Evolutionary conservation across 2,888 invertebrate species (phyloP).

Genomic region (Aporophyla lueneburgensis): DNA sequence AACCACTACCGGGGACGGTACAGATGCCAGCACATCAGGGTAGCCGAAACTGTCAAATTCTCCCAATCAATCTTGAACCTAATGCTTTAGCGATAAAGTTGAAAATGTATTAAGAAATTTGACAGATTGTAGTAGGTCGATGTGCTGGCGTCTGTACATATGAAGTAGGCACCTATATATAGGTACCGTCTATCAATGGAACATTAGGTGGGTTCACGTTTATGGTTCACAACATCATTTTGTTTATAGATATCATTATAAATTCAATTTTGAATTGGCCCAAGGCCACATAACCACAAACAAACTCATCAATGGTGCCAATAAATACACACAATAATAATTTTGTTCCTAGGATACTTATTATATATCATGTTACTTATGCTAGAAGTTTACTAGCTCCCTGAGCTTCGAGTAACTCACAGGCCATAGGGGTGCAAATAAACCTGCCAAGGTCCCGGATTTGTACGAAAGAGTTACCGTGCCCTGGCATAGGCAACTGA

Average conservation of each 20-base stretch:
- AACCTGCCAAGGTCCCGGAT: too few species aligned
- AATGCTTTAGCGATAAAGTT: too few species aligned
- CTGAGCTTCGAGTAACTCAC: background rate
- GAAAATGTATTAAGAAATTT: too few species aligned
- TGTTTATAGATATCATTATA: background rate
- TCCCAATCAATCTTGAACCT: too few species aligned
- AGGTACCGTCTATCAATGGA: constrained; percentile 31
- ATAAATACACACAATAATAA: background rate
- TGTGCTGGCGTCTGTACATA: background rate
- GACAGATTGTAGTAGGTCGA: too few species aligned
- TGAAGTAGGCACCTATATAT: background rate
- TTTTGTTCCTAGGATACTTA: background rate
- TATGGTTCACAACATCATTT: constrained; percentile 9
- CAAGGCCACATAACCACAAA: constrained; percentile 14
- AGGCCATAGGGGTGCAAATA: background rate
- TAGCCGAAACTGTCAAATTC: too few species aligned
- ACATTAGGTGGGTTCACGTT: constrained; percentile 4
- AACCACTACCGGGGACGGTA: constrained; percentile 7
- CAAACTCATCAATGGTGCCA: background rate
- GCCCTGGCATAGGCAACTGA: too few species aligned
- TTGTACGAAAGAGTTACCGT: too few species aligned
- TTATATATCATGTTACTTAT: background rate
- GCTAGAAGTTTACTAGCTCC: background rate
- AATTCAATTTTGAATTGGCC: constrained; percentile 35
- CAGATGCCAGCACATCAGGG: too few species aligned